Evolutionary conservation across 2,113 vertebrate genomes (phyloP), one percentile per base, ranked within the genome.

Genomic region (Plecotus auritus): DNA sequence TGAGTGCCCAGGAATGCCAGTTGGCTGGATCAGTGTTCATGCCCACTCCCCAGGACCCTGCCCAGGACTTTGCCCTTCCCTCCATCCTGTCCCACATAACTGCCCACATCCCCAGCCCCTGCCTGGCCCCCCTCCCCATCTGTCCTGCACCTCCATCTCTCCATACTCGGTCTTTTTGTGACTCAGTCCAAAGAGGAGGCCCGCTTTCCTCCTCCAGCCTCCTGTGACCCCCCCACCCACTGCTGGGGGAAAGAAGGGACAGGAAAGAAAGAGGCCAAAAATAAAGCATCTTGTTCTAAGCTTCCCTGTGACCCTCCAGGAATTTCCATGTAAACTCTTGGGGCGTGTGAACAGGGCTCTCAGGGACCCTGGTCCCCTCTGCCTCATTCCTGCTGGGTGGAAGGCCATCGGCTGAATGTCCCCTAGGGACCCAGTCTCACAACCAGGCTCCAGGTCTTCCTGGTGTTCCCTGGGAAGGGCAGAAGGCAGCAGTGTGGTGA

Each of bases 331-430:
- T 23, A 56, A 90, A 77, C 84, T 91, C 85, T 74, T 0, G 7
- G 98, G 97, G 96, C 98, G 93, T 98, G 98, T 98, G 98, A 99
- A 96, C 95, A 35, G 72, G 72, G 49, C 81, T 59, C 56, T 51
- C 87, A 17, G 37, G 97, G 93, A 35, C n/a, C 17, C 59, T 11
- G 89, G 45, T 69, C 87, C 91, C 73, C 95, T 95, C 84, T 0
- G 4, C 69, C 94, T 94, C 98, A 97, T 98, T 98, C 97, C 96
- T 92, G 42, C 91, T 40, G 93, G 54, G 51, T 73, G 96, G 97
- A 97, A 98, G 98, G 98, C 96, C 97, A 90, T 91, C 92, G 74
- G 91, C 95, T 76, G 95, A 94, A 85, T 88, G 85, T 93, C 97
- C 98, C 96, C 97, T n/a, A 72, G 98, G 93, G 97, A 94, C 20